A percentile compares a stretch with the other conserved stretches of the same genome.
Evolutionary conservation across 2,888 invertebrate genomes (phyloP).

Genomic region (Liposcelis brunnea): DNA sequence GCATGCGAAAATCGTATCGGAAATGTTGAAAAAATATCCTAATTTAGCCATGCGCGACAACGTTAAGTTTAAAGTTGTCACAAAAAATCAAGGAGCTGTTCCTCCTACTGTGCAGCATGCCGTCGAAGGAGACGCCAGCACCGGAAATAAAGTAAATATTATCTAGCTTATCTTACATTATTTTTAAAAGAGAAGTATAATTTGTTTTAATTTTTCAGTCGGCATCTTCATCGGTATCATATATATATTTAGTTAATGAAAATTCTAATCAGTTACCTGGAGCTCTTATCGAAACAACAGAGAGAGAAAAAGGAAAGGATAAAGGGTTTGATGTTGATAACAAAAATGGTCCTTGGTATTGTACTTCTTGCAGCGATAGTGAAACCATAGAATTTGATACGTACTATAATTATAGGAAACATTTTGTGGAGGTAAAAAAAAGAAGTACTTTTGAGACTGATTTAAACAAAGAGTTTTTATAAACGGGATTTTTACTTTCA

Average conservation of each 20-base stretch:
- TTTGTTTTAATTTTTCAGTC: neutral
- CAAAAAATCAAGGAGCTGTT: constrained; percentile 18
- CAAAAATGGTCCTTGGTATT: constrained; percentile 56
- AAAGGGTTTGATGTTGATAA: constrained; percentile 20
- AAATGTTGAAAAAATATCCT: constrained; percentile 70
- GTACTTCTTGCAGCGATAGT: constrained; percentile 51
- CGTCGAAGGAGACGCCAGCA: constrained; percentile 19
- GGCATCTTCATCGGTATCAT: neutral
- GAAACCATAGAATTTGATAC: constrained; percentile 54
- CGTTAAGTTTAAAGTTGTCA: constrained; percentile 47
- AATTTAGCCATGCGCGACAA: constrained; percentile 74
- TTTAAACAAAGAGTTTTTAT: too few relatives aligned
- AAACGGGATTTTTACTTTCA: constrained; percentile 20
- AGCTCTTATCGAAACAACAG: constrained; percentile 11
- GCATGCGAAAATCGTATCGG: neutral
- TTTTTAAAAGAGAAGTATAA: neutral
- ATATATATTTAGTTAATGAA: constrained; percentile 15
- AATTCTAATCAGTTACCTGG: constrained; percentile 12
- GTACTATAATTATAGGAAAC: constrained; percentile 62
- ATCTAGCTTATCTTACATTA: neutral
- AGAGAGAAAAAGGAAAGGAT: constrained; percentile 5
- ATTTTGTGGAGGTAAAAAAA: constrained; percentile 33
- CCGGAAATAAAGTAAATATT: constrained; percentile 5
- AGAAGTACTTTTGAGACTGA: neutral
- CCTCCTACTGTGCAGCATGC: constrained; percentile 11